Percentiles rank a stretch among this genome's conserved stretches.
phyloP scores from a whole-genome alignment of 2,113 vertebrate genomes.

The Catagonus wagneri region DNA sequence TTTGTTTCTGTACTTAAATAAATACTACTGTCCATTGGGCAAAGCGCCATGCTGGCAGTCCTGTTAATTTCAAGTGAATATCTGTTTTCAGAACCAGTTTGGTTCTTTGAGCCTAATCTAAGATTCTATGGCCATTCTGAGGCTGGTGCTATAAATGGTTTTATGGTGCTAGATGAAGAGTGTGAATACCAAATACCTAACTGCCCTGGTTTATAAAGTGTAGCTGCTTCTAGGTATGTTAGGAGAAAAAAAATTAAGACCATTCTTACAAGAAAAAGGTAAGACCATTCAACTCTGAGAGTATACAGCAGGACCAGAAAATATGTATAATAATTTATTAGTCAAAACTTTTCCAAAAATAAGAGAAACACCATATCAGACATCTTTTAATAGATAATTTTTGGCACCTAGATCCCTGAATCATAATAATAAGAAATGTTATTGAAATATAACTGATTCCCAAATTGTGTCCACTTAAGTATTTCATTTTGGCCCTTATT shows the following conservation, averaged over 20 bases:
- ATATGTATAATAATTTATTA: background rate
- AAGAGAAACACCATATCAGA: background rate
- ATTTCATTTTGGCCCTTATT: constrained; percentile 43
- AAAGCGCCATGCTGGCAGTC: background rate
- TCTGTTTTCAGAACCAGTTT: background rate
- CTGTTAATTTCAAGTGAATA: background rate
- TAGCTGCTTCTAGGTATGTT: background rate
- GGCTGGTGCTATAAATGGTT: background rate
- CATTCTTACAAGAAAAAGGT: background rate
- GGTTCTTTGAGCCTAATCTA: background rate
- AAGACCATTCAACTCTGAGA: background rate
- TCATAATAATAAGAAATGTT: background rate
- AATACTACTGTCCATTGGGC: background rate
- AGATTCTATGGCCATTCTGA: background rate
- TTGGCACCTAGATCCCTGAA: background rate
- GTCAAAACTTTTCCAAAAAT: background rate
- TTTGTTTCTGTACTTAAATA: background rate
- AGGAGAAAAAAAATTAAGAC: background rate
- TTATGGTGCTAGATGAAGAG: background rate
- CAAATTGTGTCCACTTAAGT: background rate
- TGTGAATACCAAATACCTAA: background rate
- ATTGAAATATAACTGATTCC: background rate
- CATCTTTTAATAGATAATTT: background rate
- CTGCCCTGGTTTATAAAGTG: background rate
- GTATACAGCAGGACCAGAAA: background rate